A percentile compares a stretch with the other conserved stretches of the same genome.
phyloP scores from a whole-genome alignment of 2,797 vertebrate species.

The Falco rusticolus region DNA sequence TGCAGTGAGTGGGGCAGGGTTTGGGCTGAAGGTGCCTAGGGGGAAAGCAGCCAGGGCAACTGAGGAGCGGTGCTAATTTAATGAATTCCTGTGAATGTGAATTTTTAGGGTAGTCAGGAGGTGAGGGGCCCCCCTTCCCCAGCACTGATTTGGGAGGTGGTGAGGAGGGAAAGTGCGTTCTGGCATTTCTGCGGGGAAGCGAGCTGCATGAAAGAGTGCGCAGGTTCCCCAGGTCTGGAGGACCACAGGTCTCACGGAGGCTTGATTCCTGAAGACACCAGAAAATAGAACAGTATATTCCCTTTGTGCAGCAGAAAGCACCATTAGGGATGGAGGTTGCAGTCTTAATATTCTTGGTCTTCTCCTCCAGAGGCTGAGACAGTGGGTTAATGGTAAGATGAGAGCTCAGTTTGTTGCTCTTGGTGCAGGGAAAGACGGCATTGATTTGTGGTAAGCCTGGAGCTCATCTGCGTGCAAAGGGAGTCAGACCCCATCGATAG shows the following conservation, averaged over 20 bases:
- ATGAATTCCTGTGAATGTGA: not conserved
- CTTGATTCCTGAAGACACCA: not conserved
- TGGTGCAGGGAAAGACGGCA: constrained; percentile 41
- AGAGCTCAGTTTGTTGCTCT: constrained; percentile 19
- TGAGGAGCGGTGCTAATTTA: not conserved
- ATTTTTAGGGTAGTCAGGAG: not conserved
- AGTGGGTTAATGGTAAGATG: not conserved
- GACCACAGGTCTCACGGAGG: not conserved
- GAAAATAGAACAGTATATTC: constrained; percentile 1
- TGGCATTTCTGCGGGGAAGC: not conserved
- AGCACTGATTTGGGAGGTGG: not conserved
- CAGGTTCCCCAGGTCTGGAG: not conserved
- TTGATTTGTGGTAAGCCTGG: constrained; percentile 48
- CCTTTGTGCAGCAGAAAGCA: not conserved
- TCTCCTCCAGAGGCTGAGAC: not conserved
- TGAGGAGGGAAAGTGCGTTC: not conserved
- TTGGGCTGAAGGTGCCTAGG: not conserved
- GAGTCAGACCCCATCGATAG: constrained; percentile 28
- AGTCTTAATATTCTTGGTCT: not conserved
- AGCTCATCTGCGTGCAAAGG: constrained; percentile 18
- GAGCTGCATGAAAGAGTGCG: not conserved
- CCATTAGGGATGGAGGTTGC: not conserved
- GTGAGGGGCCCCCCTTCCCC: fast-evolving
- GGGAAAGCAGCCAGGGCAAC: not conserved
- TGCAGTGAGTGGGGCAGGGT: not conserved